Evolutionary conservation across 2,888 invertebrate species (phyloP).

Genomic region (Aphodius sticticus): DNA sequence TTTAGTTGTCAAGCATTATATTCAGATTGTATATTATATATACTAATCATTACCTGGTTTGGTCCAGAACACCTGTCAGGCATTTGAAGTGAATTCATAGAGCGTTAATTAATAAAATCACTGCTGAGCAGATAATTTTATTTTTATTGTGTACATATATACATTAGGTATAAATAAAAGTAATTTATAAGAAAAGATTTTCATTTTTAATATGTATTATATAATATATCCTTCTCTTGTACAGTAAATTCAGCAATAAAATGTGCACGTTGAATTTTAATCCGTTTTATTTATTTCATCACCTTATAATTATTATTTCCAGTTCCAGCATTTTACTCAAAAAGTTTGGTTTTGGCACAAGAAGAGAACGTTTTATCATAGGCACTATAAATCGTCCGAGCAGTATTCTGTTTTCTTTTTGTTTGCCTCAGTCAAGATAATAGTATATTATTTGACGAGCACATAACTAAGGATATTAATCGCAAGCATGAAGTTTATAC

Average conservation of each 20-base stretch:
- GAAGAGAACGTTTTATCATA: too few relatives aligned
- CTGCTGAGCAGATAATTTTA: constrained; percentile 58
- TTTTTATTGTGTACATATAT: constrained; percentile 61
- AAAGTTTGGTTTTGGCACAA: too few relatives aligned
- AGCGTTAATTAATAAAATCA: constrained; percentile 43
- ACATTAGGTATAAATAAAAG: constrained; percentile 59
- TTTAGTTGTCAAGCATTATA: constrained; percentile 34
- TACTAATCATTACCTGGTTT: constrained; percentile 27
- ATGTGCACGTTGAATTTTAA: constrained; percentile 26
- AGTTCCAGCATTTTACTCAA: too few relatives aligned
- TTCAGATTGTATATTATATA: constrained; percentile 38
- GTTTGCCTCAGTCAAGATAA: too few relatives aligned
- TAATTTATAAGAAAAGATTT: constrained; percentile 41
- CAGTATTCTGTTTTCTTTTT: too few relatives aligned
- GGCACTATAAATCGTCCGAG: too few relatives aligned
- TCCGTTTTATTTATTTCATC: background rate
- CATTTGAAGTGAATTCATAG: constrained; percentile 36
- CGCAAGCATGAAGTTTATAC: too few relatives aligned
- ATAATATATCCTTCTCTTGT: constrained; percentile 17
- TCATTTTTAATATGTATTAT: constrained; percentile 25
- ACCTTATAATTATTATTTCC: too few relatives aligned
- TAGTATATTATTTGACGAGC: too few relatives aligned
- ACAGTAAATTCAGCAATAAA: constrained; percentile 26
- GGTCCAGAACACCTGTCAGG: constrained; percentile 25
- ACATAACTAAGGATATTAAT: too few relatives aligned